Evolutionary conservation across 1,140 invertebrate species (phyloP).

Genomic region (Acromyrmex heyeri): DNA sequence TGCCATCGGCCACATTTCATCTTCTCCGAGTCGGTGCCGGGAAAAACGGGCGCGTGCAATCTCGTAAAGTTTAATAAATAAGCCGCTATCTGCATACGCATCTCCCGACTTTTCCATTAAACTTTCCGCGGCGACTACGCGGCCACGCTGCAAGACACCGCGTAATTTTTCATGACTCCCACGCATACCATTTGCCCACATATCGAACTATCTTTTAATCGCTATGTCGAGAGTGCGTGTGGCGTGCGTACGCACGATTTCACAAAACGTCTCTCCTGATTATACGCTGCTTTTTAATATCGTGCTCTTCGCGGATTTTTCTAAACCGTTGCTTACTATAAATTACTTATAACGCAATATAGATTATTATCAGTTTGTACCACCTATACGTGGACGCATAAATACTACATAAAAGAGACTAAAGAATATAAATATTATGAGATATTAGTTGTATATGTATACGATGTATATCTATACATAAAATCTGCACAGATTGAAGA

Average conservation of each 20-base stretch:
- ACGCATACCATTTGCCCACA: constrained; percentile 43
- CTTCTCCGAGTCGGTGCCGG: constrained; percentile 36
- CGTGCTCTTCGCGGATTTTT: not conserved
- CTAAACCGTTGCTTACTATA: not conserved
- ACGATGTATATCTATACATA: too few species aligned
- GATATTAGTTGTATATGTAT: not conserved
- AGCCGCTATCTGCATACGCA: constrained; percentile 40
- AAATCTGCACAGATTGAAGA: not conserved
- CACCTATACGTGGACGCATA: not conserved
- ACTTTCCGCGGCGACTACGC: constrained; percentile 28
- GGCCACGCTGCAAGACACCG: not conserved
- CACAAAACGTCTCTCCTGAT: not conserved
- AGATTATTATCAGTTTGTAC: not conserved
- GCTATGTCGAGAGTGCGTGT: constrained; percentile 27
- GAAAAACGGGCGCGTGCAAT: constrained; percentile 54
- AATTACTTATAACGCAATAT: constrained; percentile 6
- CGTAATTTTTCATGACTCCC: constrained; percentile 55
- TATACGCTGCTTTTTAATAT: not conserved
- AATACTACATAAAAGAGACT: not conserved
- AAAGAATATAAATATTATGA: too few species aligned
- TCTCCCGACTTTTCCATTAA: constrained; percentile 69
- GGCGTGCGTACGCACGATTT: constrained; percentile 24
- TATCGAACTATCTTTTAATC: constrained; percentile 58
- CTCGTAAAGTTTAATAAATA: constrained; percentile 65
- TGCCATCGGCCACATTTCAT: constrained; percentile 60